Evolutionary conservation across 2,888 invertebrate genomes (phyloP).

Genomic region (Agapostemon virescens): DNA sequence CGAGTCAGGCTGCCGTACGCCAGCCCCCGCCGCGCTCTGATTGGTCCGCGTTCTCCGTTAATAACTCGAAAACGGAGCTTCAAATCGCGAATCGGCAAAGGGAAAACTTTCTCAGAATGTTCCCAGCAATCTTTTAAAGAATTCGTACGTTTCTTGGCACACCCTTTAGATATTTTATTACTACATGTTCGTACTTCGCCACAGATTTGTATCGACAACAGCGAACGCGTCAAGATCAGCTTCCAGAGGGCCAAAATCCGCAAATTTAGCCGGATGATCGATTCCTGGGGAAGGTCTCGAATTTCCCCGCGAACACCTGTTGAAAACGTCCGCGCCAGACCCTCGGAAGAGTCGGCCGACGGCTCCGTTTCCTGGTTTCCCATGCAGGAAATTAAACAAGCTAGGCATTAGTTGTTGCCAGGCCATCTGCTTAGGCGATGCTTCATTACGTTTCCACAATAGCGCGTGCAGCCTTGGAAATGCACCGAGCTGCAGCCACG

Average conservation of each 20-base stretch:
- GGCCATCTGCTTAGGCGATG: constrained; percentile 38
- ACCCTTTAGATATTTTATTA: too few relatives aligned
- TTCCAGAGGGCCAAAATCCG: not conserved
- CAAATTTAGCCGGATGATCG: not conserved
- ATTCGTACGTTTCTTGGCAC: too few relatives aligned
- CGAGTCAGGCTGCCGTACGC: too few relatives aligned
- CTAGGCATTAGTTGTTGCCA: constrained; percentile 32
- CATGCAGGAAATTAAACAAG: constrained; percentile 51
- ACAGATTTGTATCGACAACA: too few relatives aligned
- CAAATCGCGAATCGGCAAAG: too few relatives aligned
- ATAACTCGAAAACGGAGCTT: too few relatives aligned
- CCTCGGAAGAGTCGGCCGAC: not conserved
- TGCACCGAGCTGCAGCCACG: constrained; percentile 25
- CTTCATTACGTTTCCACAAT: constrained; percentile 48
- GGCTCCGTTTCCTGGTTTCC: constrained; percentile 12
- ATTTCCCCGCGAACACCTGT: not conserved
- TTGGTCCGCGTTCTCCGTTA: too few relatives aligned
- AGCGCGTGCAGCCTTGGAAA: constrained; percentile 4
- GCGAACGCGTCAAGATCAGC: not conserved
- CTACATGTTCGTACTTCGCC: too few relatives aligned
- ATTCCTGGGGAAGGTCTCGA: not conserved
- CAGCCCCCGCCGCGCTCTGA: too few relatives aligned
- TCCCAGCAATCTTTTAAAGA: too few relatives aligned
- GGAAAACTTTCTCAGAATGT: too few relatives aligned
- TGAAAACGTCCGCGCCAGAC: not conserved